Evolutionary conservation across 2,797 vertebrate species (phyloP).

Genomic region (Phalloptychus januarius): DNA sequence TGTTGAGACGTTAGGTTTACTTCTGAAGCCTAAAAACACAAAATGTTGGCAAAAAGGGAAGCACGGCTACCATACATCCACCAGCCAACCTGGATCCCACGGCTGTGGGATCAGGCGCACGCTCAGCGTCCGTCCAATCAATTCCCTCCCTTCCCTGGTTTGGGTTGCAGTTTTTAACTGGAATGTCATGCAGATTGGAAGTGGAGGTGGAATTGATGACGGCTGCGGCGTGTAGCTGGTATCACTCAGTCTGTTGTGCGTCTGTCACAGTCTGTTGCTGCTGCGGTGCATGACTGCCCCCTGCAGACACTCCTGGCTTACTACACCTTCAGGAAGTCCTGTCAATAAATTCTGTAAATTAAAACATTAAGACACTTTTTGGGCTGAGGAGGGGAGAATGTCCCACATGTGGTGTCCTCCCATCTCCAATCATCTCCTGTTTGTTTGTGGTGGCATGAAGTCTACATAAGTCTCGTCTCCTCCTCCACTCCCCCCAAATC

Average conservation of each 20-base stretch:
- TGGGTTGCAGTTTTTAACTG: slow-evolving; percentile 37
- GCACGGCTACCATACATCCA: slow-evolving; percentile 38
- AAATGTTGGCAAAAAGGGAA: slow-evolving; percentile 57
- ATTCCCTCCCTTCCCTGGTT: slow-evolving; percentile 40
- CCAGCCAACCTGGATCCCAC: slow-evolving; percentile 45
- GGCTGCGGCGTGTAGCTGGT: slow-evolving; percentile 41
- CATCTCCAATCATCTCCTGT: slow-evolving; percentile 68
- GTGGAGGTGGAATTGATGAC: slow-evolving; percentile 57
- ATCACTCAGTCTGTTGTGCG: slow-evolving; percentile 45
- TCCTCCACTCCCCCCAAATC: slow-evolving; percentile 22
- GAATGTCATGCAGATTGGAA: slow-evolving; percentile 40
- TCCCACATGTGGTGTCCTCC: slow-evolving; percentile 60
- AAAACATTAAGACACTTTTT: slow-evolving; percentile 10
- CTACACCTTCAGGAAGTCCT: slow-evolving; percentile 30
- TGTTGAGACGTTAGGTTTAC: background rate
- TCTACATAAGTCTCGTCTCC: slow-evolving; percentile 66
- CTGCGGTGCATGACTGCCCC: slow-evolving; percentile 71
- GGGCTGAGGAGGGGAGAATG: slow-evolving; percentile 63
- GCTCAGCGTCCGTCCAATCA: slow-evolving; percentile 45
- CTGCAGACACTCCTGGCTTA: slow-evolving; percentile 55
- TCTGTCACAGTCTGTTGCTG: slow-evolving; percentile 54
- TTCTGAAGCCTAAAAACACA: background rate
- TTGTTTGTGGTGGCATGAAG: slow-evolving; percentile 72
- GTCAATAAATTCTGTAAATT: background rate
- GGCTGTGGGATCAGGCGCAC: slow-evolving; percentile 42